Conservation (phyloP, 1,140 invertebrate species). For the Meloidogyne exigua region DNA sequence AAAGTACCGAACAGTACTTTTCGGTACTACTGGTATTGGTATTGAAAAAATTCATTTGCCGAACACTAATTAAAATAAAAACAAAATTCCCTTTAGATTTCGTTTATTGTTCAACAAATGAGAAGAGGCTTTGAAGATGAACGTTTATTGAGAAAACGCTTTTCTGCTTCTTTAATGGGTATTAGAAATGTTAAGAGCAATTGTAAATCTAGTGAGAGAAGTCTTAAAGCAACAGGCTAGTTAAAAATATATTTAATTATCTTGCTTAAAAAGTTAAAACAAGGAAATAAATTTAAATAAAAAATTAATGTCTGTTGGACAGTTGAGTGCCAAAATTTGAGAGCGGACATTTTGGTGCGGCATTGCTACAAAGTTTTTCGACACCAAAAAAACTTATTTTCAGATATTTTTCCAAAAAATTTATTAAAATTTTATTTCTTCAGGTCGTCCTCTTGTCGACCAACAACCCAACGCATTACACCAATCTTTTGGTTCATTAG, state of each 20-base stretch:
- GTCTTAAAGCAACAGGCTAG: background rate
- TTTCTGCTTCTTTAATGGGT: conserved; percentile 44
- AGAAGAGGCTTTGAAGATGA: conserved; percentile 45
- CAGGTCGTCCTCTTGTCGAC: conserved; percentile 6
- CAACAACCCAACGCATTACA: background rate
- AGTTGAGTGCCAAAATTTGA: no score
- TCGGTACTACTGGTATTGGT: no score
- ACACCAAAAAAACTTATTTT: no score
- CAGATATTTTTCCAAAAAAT: no score
- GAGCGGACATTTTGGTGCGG: no score
- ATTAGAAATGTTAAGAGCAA: background rate
- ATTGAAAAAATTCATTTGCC: no score
- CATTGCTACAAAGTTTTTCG: no score
- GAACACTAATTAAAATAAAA: no score
- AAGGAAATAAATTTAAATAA: no score
- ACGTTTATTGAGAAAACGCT: conserved; percentile 38
- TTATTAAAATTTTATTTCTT: background rate
- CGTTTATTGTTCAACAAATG: conserved; percentile 51
- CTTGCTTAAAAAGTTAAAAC: no score
- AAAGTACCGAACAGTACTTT: no score
- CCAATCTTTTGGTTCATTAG: conserved; percentile 1
- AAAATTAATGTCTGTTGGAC: no score
- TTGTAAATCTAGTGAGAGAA: conserved; percentile 1
- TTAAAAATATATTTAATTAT: background rate
- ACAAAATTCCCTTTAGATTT: conserved; percentile 24